Evolutionary conservation across 2,113 vertebrate genomes (phyloP).

Genomic region (Dasyurus viverrinus): DNA sequence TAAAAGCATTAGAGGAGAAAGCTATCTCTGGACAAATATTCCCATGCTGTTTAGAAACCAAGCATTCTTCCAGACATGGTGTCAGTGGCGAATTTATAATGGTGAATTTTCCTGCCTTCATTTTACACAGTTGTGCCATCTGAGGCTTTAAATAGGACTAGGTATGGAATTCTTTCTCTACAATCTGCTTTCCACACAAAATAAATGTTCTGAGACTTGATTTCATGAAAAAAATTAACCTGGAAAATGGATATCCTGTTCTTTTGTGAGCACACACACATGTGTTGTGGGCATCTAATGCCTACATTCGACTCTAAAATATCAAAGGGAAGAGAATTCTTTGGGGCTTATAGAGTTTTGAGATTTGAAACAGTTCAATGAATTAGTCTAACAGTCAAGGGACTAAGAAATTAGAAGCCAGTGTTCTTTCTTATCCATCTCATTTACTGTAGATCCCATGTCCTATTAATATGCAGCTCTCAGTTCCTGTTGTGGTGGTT

Average conservation of each 20-base stretch:
- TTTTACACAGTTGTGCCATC: not conserved
- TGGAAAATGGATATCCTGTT: conserved; percentile 30
- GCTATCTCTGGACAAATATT: not conserved
- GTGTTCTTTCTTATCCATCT: not conserved
- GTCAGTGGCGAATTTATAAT: too few species aligned
- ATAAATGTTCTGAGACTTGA: conserved; percentile 59
- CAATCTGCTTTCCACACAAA: conserved; percentile 45
- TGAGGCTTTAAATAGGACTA: conserved; percentile 9
- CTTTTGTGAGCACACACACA: not conserved
- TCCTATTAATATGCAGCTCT: not conserved
- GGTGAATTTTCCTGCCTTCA: not conserved
- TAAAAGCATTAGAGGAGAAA: not conserved
- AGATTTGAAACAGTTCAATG: not conserved
- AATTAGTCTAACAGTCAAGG: not conserved
- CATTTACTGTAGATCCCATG: not conserved
- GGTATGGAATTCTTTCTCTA: conserved; percentile 22
- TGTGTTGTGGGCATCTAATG: not conserved
- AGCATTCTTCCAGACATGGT: not conserved
- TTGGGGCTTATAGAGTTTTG: not conserved
- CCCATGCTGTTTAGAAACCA: not conserved
- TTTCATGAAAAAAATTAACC: conserved; percentile 63
- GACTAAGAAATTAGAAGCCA: not conserved
- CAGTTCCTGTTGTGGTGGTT: not conserved
- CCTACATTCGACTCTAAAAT: not conserved
- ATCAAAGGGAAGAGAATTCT: not conserved